Base-by-base conservation (phyloP, 2,113 vertebrate species). In the Heliornis fulica region DNA sequence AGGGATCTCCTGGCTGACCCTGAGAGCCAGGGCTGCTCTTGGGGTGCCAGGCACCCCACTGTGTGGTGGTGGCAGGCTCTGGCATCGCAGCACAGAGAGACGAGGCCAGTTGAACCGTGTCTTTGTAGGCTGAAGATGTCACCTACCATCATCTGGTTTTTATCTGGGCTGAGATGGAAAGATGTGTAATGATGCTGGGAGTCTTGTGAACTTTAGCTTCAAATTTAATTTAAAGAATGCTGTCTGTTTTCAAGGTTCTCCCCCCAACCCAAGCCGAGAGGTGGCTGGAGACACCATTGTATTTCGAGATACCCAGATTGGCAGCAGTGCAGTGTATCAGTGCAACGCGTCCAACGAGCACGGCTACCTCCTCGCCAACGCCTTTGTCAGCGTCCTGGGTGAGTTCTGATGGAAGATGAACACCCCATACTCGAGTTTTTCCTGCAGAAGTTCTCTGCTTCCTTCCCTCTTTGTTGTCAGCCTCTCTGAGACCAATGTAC, bases 311-410 rank as follows among this genome's bases (percentile, higher is more conserved):
- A 99, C 99, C 34, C 99, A 99, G 97, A 99, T 99, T 8, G 99
- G 99, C 77, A 98, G 98, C 97, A 99, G 99, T 1, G 99, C 98
- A 0, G 99, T 99, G 38, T 99, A 99, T 95, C 99, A 99, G 72
- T 99, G 99, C 97, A 99, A 99, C 18, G 99, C 99, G 2, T 99
- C 99, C 91, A 99, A 99, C 5, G 98, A 99, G 89, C 99, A 99
- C 0, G 99, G 99, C 57, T 99, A 99, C 93, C 98, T 99, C 84
- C 97, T 99, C 64, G 98, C 99, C 97, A 99, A 99, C 0, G 99
- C 99, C 87, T 99, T 99, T 2, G 98, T 99, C 98, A 99, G 97
- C 3, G 98, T 99, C 43, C 98, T 99, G 15, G 99, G 99, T 99
- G 98, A 98, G 98, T 59, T 51, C 10, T 0, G 31, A 2, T 0